Evolutionary conservation across 1,140 invertebrate species (phyloP), one percentile per base, ranked within the genome.

Genomic region (Trypoxylus dichotomus): DNA sequence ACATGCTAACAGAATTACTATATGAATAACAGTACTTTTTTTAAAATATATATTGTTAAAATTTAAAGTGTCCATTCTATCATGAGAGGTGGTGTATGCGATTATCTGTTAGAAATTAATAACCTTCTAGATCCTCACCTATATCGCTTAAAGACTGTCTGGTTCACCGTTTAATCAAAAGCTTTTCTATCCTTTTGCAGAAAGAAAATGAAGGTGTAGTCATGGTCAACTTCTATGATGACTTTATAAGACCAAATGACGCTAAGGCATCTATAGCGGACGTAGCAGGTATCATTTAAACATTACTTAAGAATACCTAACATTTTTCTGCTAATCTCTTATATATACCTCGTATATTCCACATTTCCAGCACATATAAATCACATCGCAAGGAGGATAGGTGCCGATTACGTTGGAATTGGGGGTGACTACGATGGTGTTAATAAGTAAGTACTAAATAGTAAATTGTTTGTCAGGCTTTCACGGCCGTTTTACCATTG

Each of bases 181-280:
- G 3, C 15, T 11, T 7, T 75, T 47, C 1, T 58, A 19, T 76
- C 1, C 78, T 41, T 75, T 81, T 82, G 11, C 58, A 85, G 82
- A 82, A 80, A 82, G 74, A 79, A 29, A 91, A 91, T 83, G 80
- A 87, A n/a, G 91, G 91, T 15, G 85, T 92, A 15, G 88, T 91
- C 0, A 92, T 92, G 91, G 89, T 92, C 0, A 91, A 89, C 79
- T 92, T 92, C 81, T 91, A 87, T 83, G 86, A 83, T 76, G 80
- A 81, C 37, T 92, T 90, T 83, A 84, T 92, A 37, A 88, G 85
- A 80, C 89, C 87, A 83, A 81, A 82, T 78, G 80, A 80, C 24
- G 79, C n/a, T 71, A 80, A 82, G 32, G 85, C 85, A 19, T 86
- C 83, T 0, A 83, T 88, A 27, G 76, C 85, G 27, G 83, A 86